A percentile compares a stretch with the other conserved stretches of the same genome.
Conservation (phyloP, 2,113 vertebrate genomes). For the Pelecanus crispus region DNA sequence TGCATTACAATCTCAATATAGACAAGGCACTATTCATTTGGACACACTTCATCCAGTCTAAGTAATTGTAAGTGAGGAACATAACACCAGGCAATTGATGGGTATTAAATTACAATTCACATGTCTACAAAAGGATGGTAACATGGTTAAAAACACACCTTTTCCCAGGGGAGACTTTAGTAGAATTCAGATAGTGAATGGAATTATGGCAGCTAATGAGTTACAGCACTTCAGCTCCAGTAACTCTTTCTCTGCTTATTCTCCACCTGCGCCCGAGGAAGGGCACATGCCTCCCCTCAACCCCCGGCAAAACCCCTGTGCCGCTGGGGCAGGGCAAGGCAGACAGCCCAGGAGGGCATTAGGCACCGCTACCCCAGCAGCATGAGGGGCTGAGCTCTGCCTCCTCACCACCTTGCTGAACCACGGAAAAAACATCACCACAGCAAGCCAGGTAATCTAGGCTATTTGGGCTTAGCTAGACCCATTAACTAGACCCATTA, state of each 20-base stretch:
- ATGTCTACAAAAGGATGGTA: not conserved
- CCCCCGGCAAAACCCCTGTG: not conserved
- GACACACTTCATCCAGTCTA: not conserved
- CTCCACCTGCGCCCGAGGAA: not conserved
- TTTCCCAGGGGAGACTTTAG: not conserved
- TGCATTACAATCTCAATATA: not conserved
- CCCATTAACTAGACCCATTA: not conserved
- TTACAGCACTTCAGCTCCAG: not conserved
- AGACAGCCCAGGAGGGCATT: too few species aligned
- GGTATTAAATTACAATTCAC: not conserved
- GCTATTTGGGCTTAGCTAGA: not conserved
- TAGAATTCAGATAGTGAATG: not conserved
- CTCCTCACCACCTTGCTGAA: not conserved
- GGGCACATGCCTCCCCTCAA: not conserved
- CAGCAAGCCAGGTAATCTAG: not conserved
- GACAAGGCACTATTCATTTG: not conserved
- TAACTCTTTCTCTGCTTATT: not conserved
- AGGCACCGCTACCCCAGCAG: not conserved
- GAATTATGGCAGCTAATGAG: constrained; percentile 28
- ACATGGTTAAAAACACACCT: not conserved
- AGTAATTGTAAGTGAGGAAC: not conserved
- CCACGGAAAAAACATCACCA: not conserved
- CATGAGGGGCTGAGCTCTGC: rapidly evolving
- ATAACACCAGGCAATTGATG: not conserved
- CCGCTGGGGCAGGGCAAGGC: not conserved